Evolutionary conservation across 2,888 invertebrate genomes (phyloP), one percentile per base, ranked within the genome.

Genomic region (Xanthia icteritia): DNA sequence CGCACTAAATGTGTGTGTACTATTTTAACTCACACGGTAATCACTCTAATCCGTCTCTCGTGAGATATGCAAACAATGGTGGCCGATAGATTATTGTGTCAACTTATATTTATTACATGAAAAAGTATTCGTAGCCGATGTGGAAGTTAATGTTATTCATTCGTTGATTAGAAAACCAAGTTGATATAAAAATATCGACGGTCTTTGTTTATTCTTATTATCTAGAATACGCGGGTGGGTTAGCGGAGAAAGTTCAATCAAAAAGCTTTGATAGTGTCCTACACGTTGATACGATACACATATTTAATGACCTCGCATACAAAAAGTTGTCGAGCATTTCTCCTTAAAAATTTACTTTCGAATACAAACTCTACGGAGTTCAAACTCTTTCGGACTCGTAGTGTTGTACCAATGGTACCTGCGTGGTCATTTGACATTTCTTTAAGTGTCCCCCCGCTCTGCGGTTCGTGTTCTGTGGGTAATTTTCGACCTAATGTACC

Each of bases 401-500:
- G 72, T 64, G 64, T 77, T 72, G 63, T 60, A 56, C 60, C 23
- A 61, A 31, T 58, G 36, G 75, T 68, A 70, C 58, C 61, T 39
- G 58, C 17, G 27, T 27, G 72, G 77, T 77, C 76, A 80, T 82
- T 85, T 84, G 86, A 87, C 83, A 89, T 86, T 85, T 86, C 77
- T 80, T 67, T 51, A 71, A 73, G 54, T 77, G 68, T 48, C 54
- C 60, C 45, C 67, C 70, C 77, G 39, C 68, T 68, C 81, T 79
- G 84, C 83, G 87, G 87, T 87, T 85, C 75, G 79, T 79, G 83
- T 80, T 80, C 73, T 76, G 81, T 82, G 72, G 73, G 85, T 89
- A 82, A 89, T 89, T 88, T 90, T 82, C 81, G 65, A 86, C 76
- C 75, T 88, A 91, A 91, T 90, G 85, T 87, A 70, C 83, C 81